Conservation (phyloP, 2,113 vertebrate species). For the Mustela nigripes region DNA sequence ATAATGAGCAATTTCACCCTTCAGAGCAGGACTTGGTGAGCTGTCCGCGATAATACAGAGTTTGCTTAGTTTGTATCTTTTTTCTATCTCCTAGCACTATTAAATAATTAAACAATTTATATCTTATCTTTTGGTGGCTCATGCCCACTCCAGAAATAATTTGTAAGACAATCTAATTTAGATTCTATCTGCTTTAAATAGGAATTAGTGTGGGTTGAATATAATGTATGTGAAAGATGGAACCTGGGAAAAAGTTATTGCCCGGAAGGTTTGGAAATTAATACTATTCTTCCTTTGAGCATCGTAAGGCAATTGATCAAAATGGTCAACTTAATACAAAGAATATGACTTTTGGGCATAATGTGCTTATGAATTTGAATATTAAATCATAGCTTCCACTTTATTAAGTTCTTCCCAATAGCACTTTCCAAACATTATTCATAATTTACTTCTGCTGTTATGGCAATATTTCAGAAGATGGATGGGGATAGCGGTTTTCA, state of each 20-base stretch:
- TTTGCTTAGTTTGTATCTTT: conserved; percentile 48
- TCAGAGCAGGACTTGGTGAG: conserved; percentile 44
- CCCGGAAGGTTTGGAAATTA: conserved; percentile 57
- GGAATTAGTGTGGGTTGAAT: conserved; percentile 56
- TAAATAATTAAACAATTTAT: conserved; percentile 68
- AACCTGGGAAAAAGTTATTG: conserved; percentile 50
- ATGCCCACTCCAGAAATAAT: conserved; percentile 54
- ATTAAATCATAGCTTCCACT: neutral
- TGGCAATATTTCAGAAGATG: neutral
- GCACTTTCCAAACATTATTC: neutral
- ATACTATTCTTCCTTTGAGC: conserved; percentile 25
- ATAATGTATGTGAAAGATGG: conserved; percentile 19
- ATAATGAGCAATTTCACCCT: neutral
- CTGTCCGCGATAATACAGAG: neutral
- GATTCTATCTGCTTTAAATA: conserved; percentile 61
- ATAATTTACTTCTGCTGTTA: neutral
- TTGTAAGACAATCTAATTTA: conserved; percentile 66
- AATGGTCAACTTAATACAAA: conserved; percentile 17
- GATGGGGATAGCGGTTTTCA: neutral
- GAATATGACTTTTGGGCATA: neutral
- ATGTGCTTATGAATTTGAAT: conserved; percentile 17
- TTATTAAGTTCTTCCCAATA: conserved; percentile 27
- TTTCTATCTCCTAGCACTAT: conserved; percentile 32
- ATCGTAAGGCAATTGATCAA: conserved; percentile 32
- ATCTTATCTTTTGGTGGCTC: conserved; percentile 56